Evolutionary conservation across 1,140 invertebrate genomes (phyloP).

Genomic region (Cotesia chilonis): DNA sequence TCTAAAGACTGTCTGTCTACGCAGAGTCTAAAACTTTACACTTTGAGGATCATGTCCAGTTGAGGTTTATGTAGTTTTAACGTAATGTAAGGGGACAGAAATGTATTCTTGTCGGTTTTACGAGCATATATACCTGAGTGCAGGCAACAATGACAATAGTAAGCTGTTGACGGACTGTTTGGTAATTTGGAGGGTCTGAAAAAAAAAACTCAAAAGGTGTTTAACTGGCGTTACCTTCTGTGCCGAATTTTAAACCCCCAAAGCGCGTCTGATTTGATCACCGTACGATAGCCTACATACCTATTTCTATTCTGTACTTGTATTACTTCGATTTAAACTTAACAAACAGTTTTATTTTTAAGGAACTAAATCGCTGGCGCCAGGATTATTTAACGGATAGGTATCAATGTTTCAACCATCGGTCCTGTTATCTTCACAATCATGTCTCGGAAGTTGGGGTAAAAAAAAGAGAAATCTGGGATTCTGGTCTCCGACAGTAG

Average conservation of each 20-base stretch:
- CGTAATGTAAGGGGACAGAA: too few species aligned
- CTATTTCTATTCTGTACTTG: too few species aligned
- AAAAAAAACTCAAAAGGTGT: constrained; percentile 22
- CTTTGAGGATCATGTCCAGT: too few species aligned
- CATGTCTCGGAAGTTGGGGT: constrained; percentile 15
- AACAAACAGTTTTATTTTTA: neutral
- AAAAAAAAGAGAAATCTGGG: constrained; percentile 11
- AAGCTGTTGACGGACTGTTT: too few species aligned
- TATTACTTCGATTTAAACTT: neutral
- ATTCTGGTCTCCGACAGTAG: neutral
- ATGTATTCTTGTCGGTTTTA: too few species aligned
- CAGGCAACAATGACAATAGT: too few species aligned
- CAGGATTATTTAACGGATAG: constrained; percentile 26
- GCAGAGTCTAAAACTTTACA: too few species aligned
- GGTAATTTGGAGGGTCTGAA: too few species aligned
- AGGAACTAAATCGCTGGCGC: constrained; percentile 17
- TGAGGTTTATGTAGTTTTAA: too few species aligned
- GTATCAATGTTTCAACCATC: constrained; percentile 3
- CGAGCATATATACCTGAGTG: too few species aligned
- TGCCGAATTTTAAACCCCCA: constrained; percentile 17
- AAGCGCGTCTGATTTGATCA: neutral
- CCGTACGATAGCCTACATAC: neutral
- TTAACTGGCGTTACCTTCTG: constrained; percentile 13
- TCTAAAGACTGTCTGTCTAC: too few species aligned
- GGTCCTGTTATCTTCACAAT: constrained; percentile 22